phyloP scores from a whole-genome alignment of 1,140 invertebrate species.

The Penaeus chinensis region DNA sequence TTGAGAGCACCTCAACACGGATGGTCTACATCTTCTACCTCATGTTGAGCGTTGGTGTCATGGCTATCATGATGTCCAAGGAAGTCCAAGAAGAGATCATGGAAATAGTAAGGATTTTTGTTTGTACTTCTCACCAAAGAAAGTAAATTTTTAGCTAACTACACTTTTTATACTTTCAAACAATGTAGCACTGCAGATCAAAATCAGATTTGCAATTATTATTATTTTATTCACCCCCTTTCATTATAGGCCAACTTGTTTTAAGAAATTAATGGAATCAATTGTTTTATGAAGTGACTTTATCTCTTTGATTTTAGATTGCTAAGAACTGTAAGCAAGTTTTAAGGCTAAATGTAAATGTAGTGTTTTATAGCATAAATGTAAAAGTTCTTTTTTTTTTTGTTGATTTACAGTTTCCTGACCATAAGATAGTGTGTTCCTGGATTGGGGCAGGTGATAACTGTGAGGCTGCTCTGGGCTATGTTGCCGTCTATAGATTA shows the following conservation, averaged over 20 bases:
- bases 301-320: too few relatives aligned
- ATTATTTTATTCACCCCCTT: too few relatives aligned
- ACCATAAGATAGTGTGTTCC: conserved; percentile 69
- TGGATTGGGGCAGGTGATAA: conserved; percentile 67
- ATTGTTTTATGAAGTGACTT: too few relatives aligned
- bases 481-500: conserved; percentile 70
- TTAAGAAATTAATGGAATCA: too few relatives aligned
- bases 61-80: conserved; percentile 70
- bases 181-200: too few relatives aligned
- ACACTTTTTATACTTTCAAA: too few relatives aligned
- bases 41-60: conserved; percentile 67
- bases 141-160: too few relatives aligned
- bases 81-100: conserved; percentile 67
- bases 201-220: too few relatives aligned
- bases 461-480: conserved; percentile 69
- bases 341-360: not conserved
- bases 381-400: not conserved
- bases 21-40: conserved; percentile 70
- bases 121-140: too few relatives aligned
- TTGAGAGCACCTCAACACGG: conserved; percentile 70
- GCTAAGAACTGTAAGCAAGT: too few relatives aligned
- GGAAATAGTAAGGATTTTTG: conserved; percentile 66
- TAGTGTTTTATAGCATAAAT: not conserved
- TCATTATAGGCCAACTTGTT: too few relatives aligned
- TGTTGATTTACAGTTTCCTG: conserved; percentile 66